These are phyloP conservation scores for Diabrotica undecimpunctata DNA, from an alignment of 1,140 invertebrate species.

Conservation along the genomic window DNA sequence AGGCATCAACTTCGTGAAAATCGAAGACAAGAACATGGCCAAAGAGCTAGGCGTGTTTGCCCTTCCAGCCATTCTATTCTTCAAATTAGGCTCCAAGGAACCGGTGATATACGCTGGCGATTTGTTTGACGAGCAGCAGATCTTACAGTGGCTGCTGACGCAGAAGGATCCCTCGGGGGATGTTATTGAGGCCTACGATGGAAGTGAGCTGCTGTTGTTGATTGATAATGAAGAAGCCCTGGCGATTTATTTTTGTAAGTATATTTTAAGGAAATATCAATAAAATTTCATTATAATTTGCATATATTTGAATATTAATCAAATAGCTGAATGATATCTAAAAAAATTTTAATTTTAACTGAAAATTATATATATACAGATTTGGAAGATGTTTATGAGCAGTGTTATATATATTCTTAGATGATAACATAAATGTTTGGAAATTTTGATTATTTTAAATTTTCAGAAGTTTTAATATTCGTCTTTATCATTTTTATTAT, in stretches of 20 bases:
- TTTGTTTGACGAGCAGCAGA: conserved; percentile 82
- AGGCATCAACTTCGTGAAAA: conserved; percentile 90
- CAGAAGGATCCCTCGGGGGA: conserved; percentile 88
- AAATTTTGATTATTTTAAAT: no score
- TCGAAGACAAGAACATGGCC: conserved; percentile 81
- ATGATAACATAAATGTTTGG: no score
- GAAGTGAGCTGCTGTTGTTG: conserved; percentile 72
- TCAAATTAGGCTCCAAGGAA: conserved; percentile 82
- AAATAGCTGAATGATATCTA: no score
- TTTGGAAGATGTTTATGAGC: no score
- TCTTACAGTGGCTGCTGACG: conserved; percentile 84
- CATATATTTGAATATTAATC: no score
- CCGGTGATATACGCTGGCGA: conserved; percentile 92
- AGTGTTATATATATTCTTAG: no score
- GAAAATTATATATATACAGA: no score
- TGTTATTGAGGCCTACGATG: conserved; percentile 85
- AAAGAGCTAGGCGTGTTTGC: conserved; percentile 86
- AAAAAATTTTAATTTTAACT: no score
- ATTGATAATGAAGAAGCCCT: conserved; percentile 80
- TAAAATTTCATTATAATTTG: no score
- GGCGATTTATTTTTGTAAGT: conserved; percentile 92
- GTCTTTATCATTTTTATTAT: no score
- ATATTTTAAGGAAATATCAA: neutral
- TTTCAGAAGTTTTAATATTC: no score
- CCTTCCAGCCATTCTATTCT: conserved; percentile 84